phyloP scores from a whole-genome alignment of 2,888 invertebrate genomes.

The Serrognathus titanus region DNA sequence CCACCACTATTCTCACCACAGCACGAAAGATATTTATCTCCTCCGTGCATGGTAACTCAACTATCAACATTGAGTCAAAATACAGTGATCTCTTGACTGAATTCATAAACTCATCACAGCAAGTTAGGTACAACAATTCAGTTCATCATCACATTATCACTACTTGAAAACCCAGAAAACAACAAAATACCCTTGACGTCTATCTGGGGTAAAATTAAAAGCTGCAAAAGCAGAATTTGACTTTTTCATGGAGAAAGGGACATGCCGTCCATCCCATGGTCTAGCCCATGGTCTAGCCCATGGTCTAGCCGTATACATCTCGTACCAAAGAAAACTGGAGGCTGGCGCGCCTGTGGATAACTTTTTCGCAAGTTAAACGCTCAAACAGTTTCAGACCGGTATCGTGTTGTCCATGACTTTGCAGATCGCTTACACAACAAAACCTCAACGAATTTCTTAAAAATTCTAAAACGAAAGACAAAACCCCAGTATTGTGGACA shows the following conservation, averaged over 20 bases:
- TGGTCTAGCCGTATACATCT: not conserved
- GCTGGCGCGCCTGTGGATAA: not conserved
- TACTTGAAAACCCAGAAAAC: not conserved
- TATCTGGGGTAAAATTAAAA: not conserved
- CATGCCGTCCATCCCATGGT: not conserved
- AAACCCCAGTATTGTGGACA: too few species aligned
- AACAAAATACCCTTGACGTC: not conserved
- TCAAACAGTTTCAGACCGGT: not conserved
- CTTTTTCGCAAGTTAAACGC: not conserved
- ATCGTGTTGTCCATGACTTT: not conserved
- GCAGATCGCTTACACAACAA: not conserved
- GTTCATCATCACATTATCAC: not conserved
- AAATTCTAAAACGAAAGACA: too few species aligned
- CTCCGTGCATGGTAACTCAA: too few species aligned
- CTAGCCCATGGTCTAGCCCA: too few species aligned
- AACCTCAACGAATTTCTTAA: too few species aligned
- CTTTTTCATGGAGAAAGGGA: not conserved
- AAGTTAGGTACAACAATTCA: not conserved
- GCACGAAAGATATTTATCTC: too few species aligned
- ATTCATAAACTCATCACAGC: not conserved
- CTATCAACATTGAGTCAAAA: too few species aligned
- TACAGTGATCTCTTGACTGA: too few species aligned
- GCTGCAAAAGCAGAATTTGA: not conserved
- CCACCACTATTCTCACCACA: too few species aligned
- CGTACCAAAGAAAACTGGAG: not conserved